Base-by-base conservation (phyloP, 2,797 vertebrate genomes). In the Euthynnus affinis region DNA sequence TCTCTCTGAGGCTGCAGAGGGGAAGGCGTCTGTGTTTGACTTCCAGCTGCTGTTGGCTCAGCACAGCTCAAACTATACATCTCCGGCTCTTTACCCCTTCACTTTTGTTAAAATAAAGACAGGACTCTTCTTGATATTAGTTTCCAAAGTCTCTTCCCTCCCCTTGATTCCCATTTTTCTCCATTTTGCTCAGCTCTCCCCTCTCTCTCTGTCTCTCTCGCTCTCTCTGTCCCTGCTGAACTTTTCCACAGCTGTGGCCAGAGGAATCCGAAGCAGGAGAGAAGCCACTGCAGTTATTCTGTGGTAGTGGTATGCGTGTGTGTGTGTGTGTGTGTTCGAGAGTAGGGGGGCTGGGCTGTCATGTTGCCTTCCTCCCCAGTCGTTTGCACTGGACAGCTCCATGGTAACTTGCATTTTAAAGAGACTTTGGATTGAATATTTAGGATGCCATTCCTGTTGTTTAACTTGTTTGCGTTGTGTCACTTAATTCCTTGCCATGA, bases 391-490 rank as follows among this genome's bases (percentile, higher is more conserved):
- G 80, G 80, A 87, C 88, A 87, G 86, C 90, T 85, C 92, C 89
- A 89, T 92, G 89, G 91, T 90, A 91, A 93, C 92, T 83, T 86
- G 91, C 87, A 90, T 93, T 88, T 91, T 89, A 91, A 92, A 83
- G 79, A 84, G 89, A 82, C 80, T 78, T 71, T 57, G 82, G 80
- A 71, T 88, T 66, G 89, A 87, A 93, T 94, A 83, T 93, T 93
- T 93, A 70, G 80, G 83, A 94, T 93, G 90, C 90, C 93, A 88
- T 92, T 92, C 88, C 86, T 65, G 92, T 93, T 93, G 90, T 93
- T 93, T 92, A 92, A 88, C 86, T 87, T 90, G 89, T 93, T 92
- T 91, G 87, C 59, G 32, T 89, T 71, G 85, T 92, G 91, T 90
- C 91, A 89, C 87, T 89, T 89, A 89, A 89, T 88, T 92, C 88